These are phyloP conservation scores for Bufo bufo DNA, from an alignment of 2,113 vertebrate genomes.

Conservation along the genomic window DNA sequence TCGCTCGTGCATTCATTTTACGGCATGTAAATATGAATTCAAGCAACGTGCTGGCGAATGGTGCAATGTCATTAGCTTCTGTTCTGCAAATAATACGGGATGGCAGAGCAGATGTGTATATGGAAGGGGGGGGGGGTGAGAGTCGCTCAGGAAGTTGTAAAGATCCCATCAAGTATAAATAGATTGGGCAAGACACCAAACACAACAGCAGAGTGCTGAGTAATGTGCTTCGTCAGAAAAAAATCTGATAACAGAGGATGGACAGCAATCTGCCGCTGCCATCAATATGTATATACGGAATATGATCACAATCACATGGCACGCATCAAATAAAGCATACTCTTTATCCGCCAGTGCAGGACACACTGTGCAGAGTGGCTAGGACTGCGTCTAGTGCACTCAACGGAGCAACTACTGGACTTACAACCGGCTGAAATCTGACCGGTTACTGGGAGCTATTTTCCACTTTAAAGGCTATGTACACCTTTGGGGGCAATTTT, in stretches of 20 bases:
- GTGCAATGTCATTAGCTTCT: neutral
- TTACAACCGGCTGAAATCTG: neutral
- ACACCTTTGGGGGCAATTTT: no score
- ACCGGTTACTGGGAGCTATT: neutral
- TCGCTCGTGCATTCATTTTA: no score
- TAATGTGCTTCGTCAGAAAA: constrained; percentile 2
- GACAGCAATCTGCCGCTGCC: neutral
- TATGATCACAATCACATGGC: neutral
- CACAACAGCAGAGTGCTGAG: constrained; percentile 28
- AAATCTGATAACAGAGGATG: constrained; percentile 17
- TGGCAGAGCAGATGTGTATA: constrained; percentile 22
- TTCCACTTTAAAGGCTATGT: no score
- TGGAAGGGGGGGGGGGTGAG: neutral
- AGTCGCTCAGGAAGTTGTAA: constrained; percentile 38
- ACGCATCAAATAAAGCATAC: neutral
- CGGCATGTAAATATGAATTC: neutral
- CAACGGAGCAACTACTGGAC: neutral
- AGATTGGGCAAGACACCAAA: constrained; percentile 18
- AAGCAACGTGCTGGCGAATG: neutral
- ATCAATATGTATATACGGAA: neutral
- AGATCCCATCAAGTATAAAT: constrained; percentile 34
- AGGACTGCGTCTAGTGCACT: neutral
- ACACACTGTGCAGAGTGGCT: neutral
- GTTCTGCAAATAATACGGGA: neutral
- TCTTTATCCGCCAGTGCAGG: neutral